Conservation (phyloP, 2,113 vertebrate species). For the Platichthys stellatus region DNA sequence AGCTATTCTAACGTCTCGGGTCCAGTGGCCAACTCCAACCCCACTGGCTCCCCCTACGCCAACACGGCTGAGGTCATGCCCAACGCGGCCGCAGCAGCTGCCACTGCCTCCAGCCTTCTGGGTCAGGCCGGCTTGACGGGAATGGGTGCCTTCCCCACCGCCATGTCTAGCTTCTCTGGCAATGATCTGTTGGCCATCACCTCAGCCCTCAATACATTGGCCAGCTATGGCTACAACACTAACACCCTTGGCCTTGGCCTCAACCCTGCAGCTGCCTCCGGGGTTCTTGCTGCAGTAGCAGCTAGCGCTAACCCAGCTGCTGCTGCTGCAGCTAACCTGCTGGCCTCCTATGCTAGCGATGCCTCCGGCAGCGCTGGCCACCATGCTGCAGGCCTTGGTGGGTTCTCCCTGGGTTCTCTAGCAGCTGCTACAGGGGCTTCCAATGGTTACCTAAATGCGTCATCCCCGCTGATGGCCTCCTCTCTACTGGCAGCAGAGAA, state of each 20-base stretch:
- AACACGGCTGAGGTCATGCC: slow-evolving; percentile 90
- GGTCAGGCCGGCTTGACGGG: slow-evolving; percentile 89
- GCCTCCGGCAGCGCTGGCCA: slow-evolving; percentile 82
- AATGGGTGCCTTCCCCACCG: slow-evolving; percentile 89
- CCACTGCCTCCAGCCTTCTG: slow-evolving; percentile 89
- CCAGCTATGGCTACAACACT: slow-evolving; percentile 96
- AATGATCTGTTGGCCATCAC: slow-evolving; percentile 95
- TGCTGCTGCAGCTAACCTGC: slow-evolving; percentile 90
- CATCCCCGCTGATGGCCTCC: slow-evolving; percentile 89
- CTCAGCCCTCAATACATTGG: slow-evolving; percentile 93
- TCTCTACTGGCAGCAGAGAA: slow-evolving; percentile 92
- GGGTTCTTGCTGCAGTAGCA: slow-evolving; percentile 90
- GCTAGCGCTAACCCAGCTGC: slow-evolving; percentile 91
- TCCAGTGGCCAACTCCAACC: slow-evolving; percentile 95
- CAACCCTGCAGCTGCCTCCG: slow-evolving; percentile 91
- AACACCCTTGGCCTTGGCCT: slow-evolving; percentile 92
- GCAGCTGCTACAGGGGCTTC: slow-evolving; percentile 88
- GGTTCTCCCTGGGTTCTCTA: slow-evolving; percentile 89
- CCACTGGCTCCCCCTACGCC: slow-evolving; percentile 93
- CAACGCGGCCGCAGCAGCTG: slow-evolving; percentile 85
- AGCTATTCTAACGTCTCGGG: slow-evolving; percentile 94
- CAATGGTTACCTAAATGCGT: slow-evolving; percentile 91
- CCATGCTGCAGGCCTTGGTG: slow-evolving; percentile 84
- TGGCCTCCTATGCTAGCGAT: slow-evolving; percentile 91
- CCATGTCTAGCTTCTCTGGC: slow-evolving; percentile 92